These are phyloP conservation scores for Caenorhabditis latens DNA, from an alignment of 1,140 invertebrate genomes.

Conservation along the genomic window DNA sequence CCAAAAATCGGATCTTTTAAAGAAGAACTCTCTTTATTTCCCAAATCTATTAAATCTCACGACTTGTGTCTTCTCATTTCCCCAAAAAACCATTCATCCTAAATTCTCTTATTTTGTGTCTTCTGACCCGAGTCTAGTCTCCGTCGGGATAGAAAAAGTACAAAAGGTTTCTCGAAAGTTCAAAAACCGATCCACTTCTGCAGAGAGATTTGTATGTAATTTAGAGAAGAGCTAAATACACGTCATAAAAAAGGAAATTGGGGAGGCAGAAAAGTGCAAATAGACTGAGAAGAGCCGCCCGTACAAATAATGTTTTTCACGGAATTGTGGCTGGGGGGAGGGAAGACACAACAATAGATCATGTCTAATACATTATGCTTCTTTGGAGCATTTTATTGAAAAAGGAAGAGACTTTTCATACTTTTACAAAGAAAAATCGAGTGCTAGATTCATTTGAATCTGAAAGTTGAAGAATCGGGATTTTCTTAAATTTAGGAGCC, in stretches of 20 bases:
- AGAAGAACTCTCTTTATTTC: no score
- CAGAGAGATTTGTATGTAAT: neutral
- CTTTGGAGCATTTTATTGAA: neutral
- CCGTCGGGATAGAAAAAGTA: neutral
- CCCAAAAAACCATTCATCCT: no score
- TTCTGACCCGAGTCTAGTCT: slow-evolving; percentile 15
- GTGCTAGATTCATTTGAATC: no score
- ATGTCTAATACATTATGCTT: neutral
- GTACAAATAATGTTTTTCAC: slow-evolving; percentile 45
- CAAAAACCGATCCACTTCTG: slow-evolving; percentile 10
- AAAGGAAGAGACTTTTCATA: neutral
- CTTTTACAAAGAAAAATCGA: no score
- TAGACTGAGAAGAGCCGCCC: neutral
- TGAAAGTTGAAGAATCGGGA: no score
- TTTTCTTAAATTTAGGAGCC: no score
- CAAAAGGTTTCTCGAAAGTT: slow-evolving; percentile 12
- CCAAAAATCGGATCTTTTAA: no score
- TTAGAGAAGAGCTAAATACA: neutral
- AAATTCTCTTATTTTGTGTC: slow-evolving; percentile 17
- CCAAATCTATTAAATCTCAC: neutral
- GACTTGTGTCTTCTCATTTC: neutral
- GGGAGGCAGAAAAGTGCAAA: neutral
- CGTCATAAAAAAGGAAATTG: slow-evolving; percentile 37
- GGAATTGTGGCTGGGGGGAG: neutral
- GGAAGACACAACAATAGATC: slow-evolving; percentile 25